phyloP scores from a whole-genome alignment of 2,888 invertebrate genomes.

The Dryocosmus kuriphilus region DNA sequence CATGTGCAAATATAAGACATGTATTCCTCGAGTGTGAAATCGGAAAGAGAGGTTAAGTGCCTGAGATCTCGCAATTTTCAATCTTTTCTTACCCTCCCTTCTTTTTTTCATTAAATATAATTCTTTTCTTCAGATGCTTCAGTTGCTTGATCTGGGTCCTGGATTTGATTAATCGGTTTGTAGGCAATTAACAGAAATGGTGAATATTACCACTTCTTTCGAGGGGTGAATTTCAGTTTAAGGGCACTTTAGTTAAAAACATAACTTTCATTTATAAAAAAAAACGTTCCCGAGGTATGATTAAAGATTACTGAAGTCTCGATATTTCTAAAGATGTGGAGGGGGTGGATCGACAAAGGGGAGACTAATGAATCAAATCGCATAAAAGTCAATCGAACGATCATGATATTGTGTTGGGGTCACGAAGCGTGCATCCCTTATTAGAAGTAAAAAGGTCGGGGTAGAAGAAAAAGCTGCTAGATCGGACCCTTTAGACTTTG shows the following conservation, averaged over 20 bases:
- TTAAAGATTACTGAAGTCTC: not conserved
- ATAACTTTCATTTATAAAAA: too few relatives aligned
- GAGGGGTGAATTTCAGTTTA: too few relatives aligned
- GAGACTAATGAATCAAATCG: conserved; percentile 60
- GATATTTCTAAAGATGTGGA: conserved; percentile 36
- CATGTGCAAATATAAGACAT: conserved; percentile 56
- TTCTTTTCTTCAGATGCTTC: not conserved
- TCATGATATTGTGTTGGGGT: conserved; percentile 59
- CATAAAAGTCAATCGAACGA: conserved; percentile 62
- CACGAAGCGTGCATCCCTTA: conserved; percentile 63
- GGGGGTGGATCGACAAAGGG: conserved; percentile 21
- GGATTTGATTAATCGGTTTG: too few relatives aligned
- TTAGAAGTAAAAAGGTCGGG: conserved; percentile 44
- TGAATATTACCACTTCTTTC: too few relatives aligned
- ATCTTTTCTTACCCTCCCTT: not conserved
- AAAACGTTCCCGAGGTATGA: too few relatives aligned
- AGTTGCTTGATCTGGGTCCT: too few relatives aligned
- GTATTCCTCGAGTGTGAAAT: conserved; percentile 23
- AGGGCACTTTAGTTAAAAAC: too few relatives aligned
- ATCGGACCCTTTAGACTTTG: conserved; percentile 48
- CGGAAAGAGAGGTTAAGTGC: conserved; percentile 30
- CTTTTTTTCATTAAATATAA: not conserved
- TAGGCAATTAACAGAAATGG: too few relatives aligned
- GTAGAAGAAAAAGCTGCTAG: conserved; percentile 48
- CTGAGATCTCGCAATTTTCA: conserved; percentile 16